phyloP scores from a whole-genome alignment of 2,113 vertebrate species.

The Microcebus lehilahytsara region DNA sequence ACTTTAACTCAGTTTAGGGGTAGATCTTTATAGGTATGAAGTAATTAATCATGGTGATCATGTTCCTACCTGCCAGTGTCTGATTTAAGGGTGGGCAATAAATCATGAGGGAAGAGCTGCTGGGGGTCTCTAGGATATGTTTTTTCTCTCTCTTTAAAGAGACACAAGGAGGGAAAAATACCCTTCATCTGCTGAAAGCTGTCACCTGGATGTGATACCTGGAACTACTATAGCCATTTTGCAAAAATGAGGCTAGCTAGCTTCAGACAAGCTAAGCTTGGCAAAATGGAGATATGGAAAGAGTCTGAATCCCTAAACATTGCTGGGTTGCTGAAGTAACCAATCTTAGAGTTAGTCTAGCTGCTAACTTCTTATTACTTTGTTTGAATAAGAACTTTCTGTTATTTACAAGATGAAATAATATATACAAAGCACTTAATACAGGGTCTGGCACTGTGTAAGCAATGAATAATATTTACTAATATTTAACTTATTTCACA shows the following conservation, averaged over 20 bases:
- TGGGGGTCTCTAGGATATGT: no score
- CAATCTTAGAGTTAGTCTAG: neutral
- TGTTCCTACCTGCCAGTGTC: neutral
- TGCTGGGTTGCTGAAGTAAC: neutral
- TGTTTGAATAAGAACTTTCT: neutral
- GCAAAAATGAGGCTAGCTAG: neutral
- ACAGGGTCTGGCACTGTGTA: neutral
- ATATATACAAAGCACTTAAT: neutral
- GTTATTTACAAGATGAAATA: neutral
- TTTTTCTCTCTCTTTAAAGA: neutral
- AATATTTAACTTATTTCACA: neutral
- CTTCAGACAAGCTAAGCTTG: neutral
- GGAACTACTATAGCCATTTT: neutral
- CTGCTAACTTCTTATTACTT: neutral
- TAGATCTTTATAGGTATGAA: neutral
- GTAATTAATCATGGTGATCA: neutral
- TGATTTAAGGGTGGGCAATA: neutral
- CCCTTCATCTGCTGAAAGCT: neutral
- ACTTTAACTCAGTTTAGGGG: neutral
- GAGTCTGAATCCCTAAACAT: neutral
- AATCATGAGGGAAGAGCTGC: neutral
- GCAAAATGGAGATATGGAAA: neutral
- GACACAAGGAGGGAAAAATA: no score
- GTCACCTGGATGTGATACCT: neutral
- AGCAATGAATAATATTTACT: neutral